Conservation (phyloP, 2,113 vertebrate species). For the Cygnus atratus region DNA sequence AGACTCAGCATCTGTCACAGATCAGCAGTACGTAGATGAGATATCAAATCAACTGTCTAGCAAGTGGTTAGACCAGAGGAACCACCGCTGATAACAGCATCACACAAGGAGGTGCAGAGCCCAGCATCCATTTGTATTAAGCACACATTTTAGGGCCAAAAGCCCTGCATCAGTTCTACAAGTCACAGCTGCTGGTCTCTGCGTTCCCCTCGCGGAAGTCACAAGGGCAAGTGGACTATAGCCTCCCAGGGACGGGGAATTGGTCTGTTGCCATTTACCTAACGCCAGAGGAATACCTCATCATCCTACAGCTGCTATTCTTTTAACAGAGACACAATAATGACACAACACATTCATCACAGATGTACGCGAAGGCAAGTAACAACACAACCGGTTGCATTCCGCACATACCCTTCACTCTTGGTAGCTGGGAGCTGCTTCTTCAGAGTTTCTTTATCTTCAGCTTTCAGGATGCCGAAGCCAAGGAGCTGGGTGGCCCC, state of each 20-base stretch:
- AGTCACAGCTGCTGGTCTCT: background rate
- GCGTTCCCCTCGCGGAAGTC: background rate
- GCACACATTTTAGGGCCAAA: background rate
- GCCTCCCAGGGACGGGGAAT: accelerated
- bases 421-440: conserved; percentile 88
- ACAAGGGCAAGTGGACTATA: background rate
- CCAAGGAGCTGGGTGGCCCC: conserved; percentile 89
- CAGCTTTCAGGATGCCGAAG: conserved; percentile 82
- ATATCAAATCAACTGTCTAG: conserved; percentile 24
- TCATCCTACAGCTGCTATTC: accelerated
- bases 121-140: background rate
- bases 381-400: accelerated
- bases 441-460: conserved; percentile 90
- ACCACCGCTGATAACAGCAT: background rate
- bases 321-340: background rate
- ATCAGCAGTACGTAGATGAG: background rate
- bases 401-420: conserved; percentile 82
- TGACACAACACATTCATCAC: accelerated
- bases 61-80: background rate
- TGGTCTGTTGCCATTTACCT: background rate
- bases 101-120: background rate
- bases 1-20: background rate
- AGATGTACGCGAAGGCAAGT: background rate
- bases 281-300: background rate
- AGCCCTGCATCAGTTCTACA: background rate